Evolutionary conservation across 2,113 vertebrate genomes (phyloP).

Genomic region (Mellivora capensis): DNA sequence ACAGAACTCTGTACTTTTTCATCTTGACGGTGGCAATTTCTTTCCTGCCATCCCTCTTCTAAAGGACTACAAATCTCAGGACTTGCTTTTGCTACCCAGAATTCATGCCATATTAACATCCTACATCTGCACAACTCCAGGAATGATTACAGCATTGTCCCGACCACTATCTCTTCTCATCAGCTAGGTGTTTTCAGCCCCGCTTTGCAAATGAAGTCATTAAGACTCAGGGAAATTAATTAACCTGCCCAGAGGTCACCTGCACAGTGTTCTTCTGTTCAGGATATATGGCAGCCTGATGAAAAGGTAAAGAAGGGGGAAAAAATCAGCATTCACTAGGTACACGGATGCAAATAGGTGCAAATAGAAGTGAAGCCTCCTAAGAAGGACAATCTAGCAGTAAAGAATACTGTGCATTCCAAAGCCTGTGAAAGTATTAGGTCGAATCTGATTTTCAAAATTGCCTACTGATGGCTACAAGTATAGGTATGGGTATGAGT

Average conservation of each 20-base stretch:
- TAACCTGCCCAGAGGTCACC: neutral
- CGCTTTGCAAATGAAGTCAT: neutral
- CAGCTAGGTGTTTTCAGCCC: neutral
- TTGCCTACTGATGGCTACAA: neutral
- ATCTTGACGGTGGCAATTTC: neutral
- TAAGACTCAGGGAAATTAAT: neutral
- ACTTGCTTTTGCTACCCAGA: neutral
- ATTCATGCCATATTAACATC: neutral
- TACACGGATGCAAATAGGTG: fast-evolving
- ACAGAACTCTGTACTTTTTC: neutral
- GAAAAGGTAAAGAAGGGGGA: neutral
- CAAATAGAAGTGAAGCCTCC: neutral
- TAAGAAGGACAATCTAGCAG: neutral
- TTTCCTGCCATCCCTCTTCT: neutral
- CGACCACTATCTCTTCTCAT: neutral
- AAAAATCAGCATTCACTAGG: neutral
- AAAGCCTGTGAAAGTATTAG: neutral
- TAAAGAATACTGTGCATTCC: neutral
- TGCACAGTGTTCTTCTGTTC: neutral
- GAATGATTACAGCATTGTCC: neutral
- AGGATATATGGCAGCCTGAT: fast-evolving
- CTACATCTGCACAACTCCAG: neutral
- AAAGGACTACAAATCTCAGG: neutral
- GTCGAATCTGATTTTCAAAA: neutral
- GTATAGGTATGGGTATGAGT: fast-evolving